Base-by-base conservation (phyloP, 2,113 vertebrate genomes). In the Oplegnathus fasciatus region DNA sequence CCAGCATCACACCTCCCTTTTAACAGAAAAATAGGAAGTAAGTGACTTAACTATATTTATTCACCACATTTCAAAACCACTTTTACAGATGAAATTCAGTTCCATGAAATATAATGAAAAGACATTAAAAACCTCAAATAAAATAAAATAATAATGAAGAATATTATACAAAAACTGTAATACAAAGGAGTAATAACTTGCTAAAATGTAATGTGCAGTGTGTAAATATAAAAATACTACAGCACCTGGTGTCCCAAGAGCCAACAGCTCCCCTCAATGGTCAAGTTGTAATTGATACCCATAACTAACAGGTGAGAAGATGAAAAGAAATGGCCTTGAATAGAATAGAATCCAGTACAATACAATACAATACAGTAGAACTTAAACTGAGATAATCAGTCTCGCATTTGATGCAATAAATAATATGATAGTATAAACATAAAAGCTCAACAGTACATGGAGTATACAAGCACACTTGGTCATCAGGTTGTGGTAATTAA, bases 251-350 rank as follows among this genome's bases (percentile, higher is more conserved):
- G 69, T 83, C 86, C 85, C 61, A 84, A 89, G 80, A 84, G 86
- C 71, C 83, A 91, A 90, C 89, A 87, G 89, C 87, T 88, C 86
- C 91, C 85, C 90, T 90, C 90, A 85, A 86, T 87, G 92, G 91
- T 61, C 62, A 73, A 66, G 68, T 55, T 86, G 75, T 54, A 42
- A 82, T 28, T 85, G 62, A 83, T 82, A 46, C 24, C 26, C 48
- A 40, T 57, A 57, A 72, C 30, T 58, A 54, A 81, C 17, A 88
- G 37, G 61, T 68, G 74, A 55, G 26, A 72, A 72, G 26, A 61
- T 69, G 0, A 18, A 60, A 70, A 73, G 11, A 46, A 34, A 40
- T n/a, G 26, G 3, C 67, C 52, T 60, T 74, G 32, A 62, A 55
- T 17, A 42, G 17, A 68, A 57, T 55, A 64, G 15, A 66, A 66